These are phyloP conservation scores for Macrocentrus cingulum DNA, from an alignment of 1,140 invertebrate species.

Conservation along the genomic window DNA sequence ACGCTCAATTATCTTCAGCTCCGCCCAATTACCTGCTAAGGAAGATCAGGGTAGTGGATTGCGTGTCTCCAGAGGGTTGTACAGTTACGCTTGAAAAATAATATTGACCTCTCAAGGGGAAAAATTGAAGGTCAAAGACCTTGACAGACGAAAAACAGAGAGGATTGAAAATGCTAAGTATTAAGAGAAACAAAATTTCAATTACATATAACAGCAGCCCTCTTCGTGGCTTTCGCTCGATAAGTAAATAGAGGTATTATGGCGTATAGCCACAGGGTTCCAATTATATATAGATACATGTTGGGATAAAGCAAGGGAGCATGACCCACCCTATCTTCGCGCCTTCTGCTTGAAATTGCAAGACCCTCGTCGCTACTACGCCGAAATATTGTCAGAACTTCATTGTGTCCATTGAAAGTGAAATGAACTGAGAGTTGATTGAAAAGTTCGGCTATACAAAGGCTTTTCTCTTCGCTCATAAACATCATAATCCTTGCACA, in stretches of 20 bases:
- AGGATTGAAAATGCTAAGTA: background rate
- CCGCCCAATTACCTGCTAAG: conserved; percentile 12
- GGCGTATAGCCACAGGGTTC: background rate
- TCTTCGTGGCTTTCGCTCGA: conserved; percentile 2
- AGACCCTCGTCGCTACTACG: background rate
- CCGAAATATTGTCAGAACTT: background rate
- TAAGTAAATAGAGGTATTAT: conserved; percentile 23
- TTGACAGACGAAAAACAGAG: background rate
- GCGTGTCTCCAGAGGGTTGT: conserved; percentile 9
- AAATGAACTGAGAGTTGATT: no score
- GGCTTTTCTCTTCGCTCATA: no score
- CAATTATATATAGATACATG: background rate
- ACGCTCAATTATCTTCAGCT: conserved; percentile 15
- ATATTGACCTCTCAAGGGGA: background rate
- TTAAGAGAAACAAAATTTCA: conserved; percentile 18
- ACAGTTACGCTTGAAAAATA: conserved; percentile 4
- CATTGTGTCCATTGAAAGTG: conserved; percentile 13
- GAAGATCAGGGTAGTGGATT: conserved; percentile 22
- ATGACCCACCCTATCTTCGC: background rate
- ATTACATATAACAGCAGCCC: conserved; percentile 17
- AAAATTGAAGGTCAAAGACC: conserved; percentile 3
- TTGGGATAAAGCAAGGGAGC: background rate
- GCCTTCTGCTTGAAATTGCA: conserved; percentile 21
- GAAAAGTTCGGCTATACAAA: no score
- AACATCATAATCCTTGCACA: no score